These are phyloP conservation scores for Astyanax mexicanus DNA, from an alignment of 2,797 vertebrate genomes.

Conservation along the genomic window DNA sequence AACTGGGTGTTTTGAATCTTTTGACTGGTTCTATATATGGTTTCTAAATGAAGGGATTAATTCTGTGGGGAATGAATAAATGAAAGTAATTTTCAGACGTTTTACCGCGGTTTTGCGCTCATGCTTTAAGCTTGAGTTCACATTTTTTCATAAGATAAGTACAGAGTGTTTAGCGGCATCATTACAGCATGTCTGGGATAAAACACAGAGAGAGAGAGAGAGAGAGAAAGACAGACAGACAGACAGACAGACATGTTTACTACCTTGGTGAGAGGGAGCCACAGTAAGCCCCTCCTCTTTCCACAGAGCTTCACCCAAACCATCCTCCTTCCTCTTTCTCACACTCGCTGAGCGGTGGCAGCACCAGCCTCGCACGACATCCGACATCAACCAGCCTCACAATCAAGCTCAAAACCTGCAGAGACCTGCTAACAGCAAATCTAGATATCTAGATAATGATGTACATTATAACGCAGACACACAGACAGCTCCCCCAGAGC, in stretches of 20 bases:
- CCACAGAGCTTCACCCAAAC: slow-evolving; percentile 54
- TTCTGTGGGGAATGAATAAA: background rate
- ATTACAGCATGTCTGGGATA: slow-evolving; percentile 2
- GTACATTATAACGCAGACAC: no score
- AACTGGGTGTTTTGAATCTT: no score
- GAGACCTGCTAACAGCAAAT: background rate
- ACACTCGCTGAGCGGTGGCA: slow-evolving; percentile 62
- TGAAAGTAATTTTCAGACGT: background rate
- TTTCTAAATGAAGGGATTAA: background rate
- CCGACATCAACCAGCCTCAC: slow-evolving; percentile 6
- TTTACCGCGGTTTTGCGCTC: background rate
- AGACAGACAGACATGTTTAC: slow-evolving; percentile 39
- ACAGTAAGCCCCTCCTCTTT: slow-evolving; percentile 51
- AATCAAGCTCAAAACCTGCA: background rate
- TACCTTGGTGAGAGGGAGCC: slow-evolving; percentile 1
- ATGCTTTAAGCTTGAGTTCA: background rate
- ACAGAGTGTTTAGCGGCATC: background rate
- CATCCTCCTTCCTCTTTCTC: slow-evolving; percentile 73
- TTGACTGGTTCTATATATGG: no score
- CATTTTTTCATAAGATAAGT: background rate
- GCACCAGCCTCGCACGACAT: slow-evolving; percentile 46
- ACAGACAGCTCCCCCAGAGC: no score
- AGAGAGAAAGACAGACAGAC: background rate
- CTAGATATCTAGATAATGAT: no score
- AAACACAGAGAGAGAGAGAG: background rate